These are phyloP conservation scores for Drosophila lowei DNA, from an alignment of 1,140 invertebrate genomes.

Conservation along the genomic window DNA sequence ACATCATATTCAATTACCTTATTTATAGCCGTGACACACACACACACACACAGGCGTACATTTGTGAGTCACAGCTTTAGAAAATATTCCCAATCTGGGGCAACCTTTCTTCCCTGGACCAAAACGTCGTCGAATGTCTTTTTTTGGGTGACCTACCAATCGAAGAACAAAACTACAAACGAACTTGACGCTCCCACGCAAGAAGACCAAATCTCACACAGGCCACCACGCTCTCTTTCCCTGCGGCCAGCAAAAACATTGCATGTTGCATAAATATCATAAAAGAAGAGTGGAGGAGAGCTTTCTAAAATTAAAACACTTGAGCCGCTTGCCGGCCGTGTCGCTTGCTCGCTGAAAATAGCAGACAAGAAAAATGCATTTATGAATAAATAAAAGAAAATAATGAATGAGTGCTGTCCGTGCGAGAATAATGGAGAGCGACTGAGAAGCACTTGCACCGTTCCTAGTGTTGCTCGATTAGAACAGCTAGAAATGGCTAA, in stretches of 20 bases:
- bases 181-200: slow-evolving; percentile 70
- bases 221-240: slow-evolving; percentile 47
- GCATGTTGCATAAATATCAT: slow-evolving; percentile 74
- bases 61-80: slow-evolving; percentile 48
- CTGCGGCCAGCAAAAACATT: slow-evolving; percentile 32
- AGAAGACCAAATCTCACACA: slow-evolving; percentile 9
- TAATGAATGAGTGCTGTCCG: slow-evolving; percentile 49
- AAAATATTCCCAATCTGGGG: slow-evolving; percentile 5
- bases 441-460: slow-evolving; percentile 29
- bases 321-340: slow-evolving; percentile 23
- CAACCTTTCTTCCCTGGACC: slow-evolving; percentile 47
- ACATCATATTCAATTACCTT: slow-evolving; percentile 32
- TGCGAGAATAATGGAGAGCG: slow-evolving; percentile 27
- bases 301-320: slow-evolving; percentile 77
- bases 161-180: slow-evolving; percentile 17
- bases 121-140: slow-evolving; percentile 3
- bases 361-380: slow-evolving; percentile 66
- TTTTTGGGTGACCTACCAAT: slow-evolving; percentile 20
- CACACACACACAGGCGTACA: background rate
- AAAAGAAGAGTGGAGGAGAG: slow-evolving; percentile 41
- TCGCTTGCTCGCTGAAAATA: slow-evolving; percentile 58
- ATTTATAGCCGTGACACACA: slow-evolving; percentile 17
- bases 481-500: background rate
- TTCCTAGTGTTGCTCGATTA: slow-evolving; percentile 21
- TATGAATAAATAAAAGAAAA: slow-evolving; percentile 69